A percentile compares a stretch with the other conserved stretches of the same genome.
phyloP scores from a whole-genome alignment of 1,140 invertebrate species.

The Bacillus rossius region DNA sequence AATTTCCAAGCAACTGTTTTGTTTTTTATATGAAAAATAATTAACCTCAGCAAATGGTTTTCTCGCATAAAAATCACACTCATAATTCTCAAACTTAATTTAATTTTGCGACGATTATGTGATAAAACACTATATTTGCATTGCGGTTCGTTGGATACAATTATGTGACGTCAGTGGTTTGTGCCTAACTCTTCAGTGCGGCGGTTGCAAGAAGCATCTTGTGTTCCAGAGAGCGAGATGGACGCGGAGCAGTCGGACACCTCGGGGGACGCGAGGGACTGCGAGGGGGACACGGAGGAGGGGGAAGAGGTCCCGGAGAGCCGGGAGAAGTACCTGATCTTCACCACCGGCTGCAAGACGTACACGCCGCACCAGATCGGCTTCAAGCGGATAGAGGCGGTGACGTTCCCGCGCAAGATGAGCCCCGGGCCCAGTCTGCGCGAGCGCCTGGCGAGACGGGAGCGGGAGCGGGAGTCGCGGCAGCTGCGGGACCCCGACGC shows the following conservation, averaged over 20 bases:
- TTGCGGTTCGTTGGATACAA: too few relatives aligned
- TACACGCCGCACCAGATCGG: conserved; percentile 85
- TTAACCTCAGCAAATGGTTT: too few relatives aligned
- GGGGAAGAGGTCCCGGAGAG: conserved; percentile 31
- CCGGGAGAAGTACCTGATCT: conserved; percentile 75
- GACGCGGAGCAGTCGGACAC: conserved; percentile 39
- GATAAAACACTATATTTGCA: too few relatives aligned
- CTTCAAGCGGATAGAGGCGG: conserved; percentile 71
- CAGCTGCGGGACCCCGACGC: conserved; percentile 42
- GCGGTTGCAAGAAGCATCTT: too few relatives aligned
- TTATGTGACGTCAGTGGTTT: too few relatives aligned
- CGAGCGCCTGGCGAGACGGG: conserved; percentile 41
- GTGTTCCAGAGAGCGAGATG: too few relatives aligned
- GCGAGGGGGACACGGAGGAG: conserved; percentile 4
- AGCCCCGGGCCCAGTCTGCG: conserved; percentile 47
- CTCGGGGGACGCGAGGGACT: conserved; percentile 15
- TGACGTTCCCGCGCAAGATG: conserved; percentile 62
- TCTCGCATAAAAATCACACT: too few relatives aligned
- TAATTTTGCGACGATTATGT: too few relatives aligned
- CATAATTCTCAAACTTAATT: too few relatives aligned
- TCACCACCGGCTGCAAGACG: conserved; percentile 78
- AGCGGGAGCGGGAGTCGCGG: conserved; percentile 42
- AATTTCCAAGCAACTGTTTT: too few relatives aligned
- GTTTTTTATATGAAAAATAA: too few relatives aligned
- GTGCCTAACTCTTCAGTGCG: too few relatives aligned